These are phyloP conservation scores for Glyphotaelius pellucidus DNA, from an alignment of 2,888 invertebrate species.

Conservation along the genomic window DNA sequence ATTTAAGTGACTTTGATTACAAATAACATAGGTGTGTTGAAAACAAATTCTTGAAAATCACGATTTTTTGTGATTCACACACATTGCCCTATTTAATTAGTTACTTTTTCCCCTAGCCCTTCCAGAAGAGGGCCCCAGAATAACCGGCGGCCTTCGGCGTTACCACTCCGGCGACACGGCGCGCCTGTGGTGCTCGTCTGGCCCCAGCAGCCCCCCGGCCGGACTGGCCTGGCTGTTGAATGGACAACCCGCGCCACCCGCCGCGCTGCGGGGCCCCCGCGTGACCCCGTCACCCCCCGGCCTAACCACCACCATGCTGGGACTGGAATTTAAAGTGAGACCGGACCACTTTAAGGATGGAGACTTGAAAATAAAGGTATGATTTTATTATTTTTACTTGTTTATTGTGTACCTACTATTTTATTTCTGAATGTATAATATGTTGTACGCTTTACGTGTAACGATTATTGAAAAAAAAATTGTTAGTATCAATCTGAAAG, in stretches of 20 bases:
- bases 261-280: slow-evolving; percentile 74
- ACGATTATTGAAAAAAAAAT: no score
- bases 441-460: no score
- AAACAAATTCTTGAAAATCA: no score
- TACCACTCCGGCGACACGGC: slow-evolving; percentile 80
- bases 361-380: slow-evolving; percentile 84
- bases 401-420: no score
- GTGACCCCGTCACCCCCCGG: slow-evolving; percentile 77
- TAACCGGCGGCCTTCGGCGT: slow-evolving; percentile 78
- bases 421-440: no score
- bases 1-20: no score
- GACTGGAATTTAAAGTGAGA: slow-evolving; percentile 83
- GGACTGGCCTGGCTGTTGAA: slow-evolving; percentile 80
- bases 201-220: slow-evolving; percentile 79
- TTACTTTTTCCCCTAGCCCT: slow-evolving; percentile 72
- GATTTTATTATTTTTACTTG: neutral
- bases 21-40: no score
- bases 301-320: slow-evolving; percentile 82
- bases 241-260: slow-evolving; percentile 75
- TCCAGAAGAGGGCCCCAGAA: slow-evolving; percentile 80
- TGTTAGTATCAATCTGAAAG: no score
- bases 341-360: slow-evolving; percentile 84
- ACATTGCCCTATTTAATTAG: neutral
- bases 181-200: slow-evolving; percentile 80
- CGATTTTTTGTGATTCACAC: no score